Base-by-base conservation (phyloP, 2,888 invertebrate genomes). In the Cetonia aurata region DNA sequence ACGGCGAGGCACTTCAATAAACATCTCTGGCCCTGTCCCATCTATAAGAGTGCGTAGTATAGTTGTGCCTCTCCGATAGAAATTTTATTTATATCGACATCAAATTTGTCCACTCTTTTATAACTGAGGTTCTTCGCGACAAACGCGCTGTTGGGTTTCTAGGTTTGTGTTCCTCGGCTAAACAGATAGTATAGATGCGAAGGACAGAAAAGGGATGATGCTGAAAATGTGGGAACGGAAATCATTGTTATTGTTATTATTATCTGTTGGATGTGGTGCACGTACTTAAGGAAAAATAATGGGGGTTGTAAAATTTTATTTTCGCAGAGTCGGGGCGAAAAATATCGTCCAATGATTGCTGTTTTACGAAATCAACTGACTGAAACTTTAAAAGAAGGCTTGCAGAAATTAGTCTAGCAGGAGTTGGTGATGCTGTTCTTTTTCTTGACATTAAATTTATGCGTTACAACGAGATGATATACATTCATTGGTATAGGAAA, bases 1-100 rank as follows among this genome's bases (percentile, higher is more conserved):
- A n/a, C 48, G 60, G 31, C 25, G 46, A 60, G 60, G 46, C 60
- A 46, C 31, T 60, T n/a, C 46, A 31, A 60, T 46, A 60, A 60
- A 60, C 48, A 31, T 59, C 25, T 59, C 31, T 59, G 42, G 44
- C n/a, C 46, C 25, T 46, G 19, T 25, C 37, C 44, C 25, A 59
- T 59, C 19, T 44, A 25, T 25, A 44, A 44, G 19, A 55, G 53
- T 12, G 25, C 13, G 53, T 25, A 13, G 48, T 62, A 25, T 25
- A 25, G 25, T 25, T 48, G 62, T 57, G 57, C 57, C 41, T 8
- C 48, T 13, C 48, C 12, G 33, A 62, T 15, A 50, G 31, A 37
- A 48, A 48, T 48, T 62, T 48, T 48, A 62, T 62, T 62, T 62
- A 50, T 62, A 48, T 62, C 33, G 62, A 62, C 33, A 59, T 59